Evolutionary conservation across 2,888 invertebrate species (phyloP).

Genomic region (Latheticus oryzae): DNA sequence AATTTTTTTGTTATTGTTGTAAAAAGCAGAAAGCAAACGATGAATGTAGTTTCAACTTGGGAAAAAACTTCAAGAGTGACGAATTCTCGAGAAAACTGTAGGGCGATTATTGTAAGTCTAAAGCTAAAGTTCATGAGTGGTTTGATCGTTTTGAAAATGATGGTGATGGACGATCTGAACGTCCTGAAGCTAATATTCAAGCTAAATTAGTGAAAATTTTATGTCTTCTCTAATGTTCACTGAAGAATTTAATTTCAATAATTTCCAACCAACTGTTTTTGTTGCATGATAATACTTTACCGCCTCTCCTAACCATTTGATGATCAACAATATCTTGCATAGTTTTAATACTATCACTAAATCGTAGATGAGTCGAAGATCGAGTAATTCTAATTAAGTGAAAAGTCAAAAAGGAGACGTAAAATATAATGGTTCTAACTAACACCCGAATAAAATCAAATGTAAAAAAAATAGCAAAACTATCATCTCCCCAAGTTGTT

Average conservation of each 20-base stretch:
- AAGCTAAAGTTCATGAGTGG: no score
- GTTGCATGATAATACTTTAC: no score
- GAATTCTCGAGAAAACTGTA: no score
- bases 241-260: slow-evolving; percentile 3
- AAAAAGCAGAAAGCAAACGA: no score
- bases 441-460: slow-evolving; percentile 15
- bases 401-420: slow-evolving; percentile 36
- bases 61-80: no score
- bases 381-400: slow-evolving; percentile 45
- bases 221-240: neutral
- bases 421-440: slow-evolving; percentile 26
- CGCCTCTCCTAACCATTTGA: slow-evolving; percentile 38
- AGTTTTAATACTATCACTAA: slow-evolving; percentile 32
- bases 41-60: no score
- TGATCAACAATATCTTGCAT: slow-evolving; percentile 44
- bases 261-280: no score
- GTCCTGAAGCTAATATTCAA: neutral
- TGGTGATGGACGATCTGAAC: slow-evolving; percentile 42
- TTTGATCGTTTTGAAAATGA: slow-evolving; percentile 42
- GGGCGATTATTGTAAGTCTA: no score
- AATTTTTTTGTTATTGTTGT: no score
- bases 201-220: slow-evolving; percentile 1
- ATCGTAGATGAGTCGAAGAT: slow-evolving; percentile 39
- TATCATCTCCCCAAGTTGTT: slow-evolving; percentile 9
- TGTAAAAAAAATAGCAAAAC: slow-evolving; percentile 13